These are phyloP conservation scores for Opisthograptis luteolata DNA, from an alignment of 2,888 invertebrate species.

Conservation along the genomic window DNA sequence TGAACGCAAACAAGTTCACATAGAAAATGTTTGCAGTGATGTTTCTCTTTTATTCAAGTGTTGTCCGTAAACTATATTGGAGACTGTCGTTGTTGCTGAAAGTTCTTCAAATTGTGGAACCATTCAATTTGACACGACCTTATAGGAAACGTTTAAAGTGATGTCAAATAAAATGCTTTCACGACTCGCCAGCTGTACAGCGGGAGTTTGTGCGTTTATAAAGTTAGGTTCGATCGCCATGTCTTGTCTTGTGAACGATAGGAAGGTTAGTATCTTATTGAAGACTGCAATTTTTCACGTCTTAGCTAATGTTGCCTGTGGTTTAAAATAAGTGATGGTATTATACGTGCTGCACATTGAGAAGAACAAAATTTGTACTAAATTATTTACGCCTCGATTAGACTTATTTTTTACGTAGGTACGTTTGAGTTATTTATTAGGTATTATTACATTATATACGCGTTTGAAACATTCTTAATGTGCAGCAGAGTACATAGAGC, in stretches of 20 bases:
- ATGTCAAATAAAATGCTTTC: constrained; percentile 4
- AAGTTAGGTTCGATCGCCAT: constrained; percentile 57
- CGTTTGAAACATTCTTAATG: constrained; percentile 7
- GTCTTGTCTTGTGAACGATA: constrained; percentile 70
- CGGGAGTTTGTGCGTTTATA: constrained; percentile 18
- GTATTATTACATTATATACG: neutral
- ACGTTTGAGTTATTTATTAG: constrained; percentile 29
- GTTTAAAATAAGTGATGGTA: constrained; percentile 54
- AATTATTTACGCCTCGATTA: constrained; percentile 16
- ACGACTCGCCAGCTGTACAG: neutral
- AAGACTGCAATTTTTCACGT: constrained; percentile 81
- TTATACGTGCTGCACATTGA: constrained; percentile 50
- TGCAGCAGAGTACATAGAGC: constrained; percentile 18
- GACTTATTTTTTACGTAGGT: constrained; percentile 39
- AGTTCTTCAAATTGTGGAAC: constrained; percentile 10
- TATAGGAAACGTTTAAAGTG: neutral
- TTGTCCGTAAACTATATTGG: too few species aligned
- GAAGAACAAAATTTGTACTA: constrained; percentile 18
- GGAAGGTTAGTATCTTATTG: constrained; percentile 72
- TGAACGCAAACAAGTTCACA: too few species aligned
- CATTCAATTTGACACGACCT: constrained; percentile 2
- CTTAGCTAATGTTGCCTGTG: constrained; percentile 72
- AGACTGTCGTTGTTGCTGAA: constrained; percentile 11
- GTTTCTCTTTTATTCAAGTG: too few species aligned
- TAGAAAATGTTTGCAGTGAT: too few species aligned